Base-by-base conservation (phyloP, 1,140 invertebrate species). In the Drosophila tsacasi region DNA sequence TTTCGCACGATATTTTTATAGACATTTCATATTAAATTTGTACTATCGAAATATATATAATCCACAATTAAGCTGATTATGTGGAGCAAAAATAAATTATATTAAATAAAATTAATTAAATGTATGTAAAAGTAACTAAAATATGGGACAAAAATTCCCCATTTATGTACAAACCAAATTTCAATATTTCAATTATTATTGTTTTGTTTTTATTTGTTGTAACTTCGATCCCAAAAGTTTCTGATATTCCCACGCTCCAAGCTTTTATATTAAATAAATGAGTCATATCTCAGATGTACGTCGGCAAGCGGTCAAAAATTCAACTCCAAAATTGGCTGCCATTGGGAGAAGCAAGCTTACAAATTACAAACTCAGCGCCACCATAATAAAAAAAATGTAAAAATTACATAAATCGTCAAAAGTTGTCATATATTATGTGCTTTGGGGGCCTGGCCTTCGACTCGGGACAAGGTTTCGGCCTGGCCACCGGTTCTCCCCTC, bases 381-480 rank as follows among this genome's bases (percentile, higher is more conserved):
- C 35, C 17, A 32, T 54, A 60, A 40, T 42, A 49, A 57, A 25
- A 9, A 75, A 74, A 42, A 62, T 74, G 37, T 49, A 75, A 35
- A 55, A 49, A 64, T 80, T 74, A 79, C 69, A 59, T 54, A 80
- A 80, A 80, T 80, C 54, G 44, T 78, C 73, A 77, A 72, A 73
- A 74, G 71, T 73, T 74, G 72, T 75, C 72, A 64, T 75, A 76
- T 75, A 73, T 64, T 75, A 57, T 64, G 63, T 75, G 72, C 73
- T 52, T 30, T 50, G 74, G 23, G 52, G 52, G 39, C 52, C 50
- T 75, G 79, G 64, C 79, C 79, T 81, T 81, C 79, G 79, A 61
- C 54, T 59, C 46, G 78, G 37, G 37, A 69, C 78, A 81, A 81
- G 79, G 79, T 71, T 54, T 77, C 37, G 50, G 42, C 40, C 62